A percentile compares a stretch with the other conserved stretches of the same genome.
phyloP scores from a whole-genome alignment of 2,113 vertebrate genomes.

The Halichoeres trimaculatus region DNA sequence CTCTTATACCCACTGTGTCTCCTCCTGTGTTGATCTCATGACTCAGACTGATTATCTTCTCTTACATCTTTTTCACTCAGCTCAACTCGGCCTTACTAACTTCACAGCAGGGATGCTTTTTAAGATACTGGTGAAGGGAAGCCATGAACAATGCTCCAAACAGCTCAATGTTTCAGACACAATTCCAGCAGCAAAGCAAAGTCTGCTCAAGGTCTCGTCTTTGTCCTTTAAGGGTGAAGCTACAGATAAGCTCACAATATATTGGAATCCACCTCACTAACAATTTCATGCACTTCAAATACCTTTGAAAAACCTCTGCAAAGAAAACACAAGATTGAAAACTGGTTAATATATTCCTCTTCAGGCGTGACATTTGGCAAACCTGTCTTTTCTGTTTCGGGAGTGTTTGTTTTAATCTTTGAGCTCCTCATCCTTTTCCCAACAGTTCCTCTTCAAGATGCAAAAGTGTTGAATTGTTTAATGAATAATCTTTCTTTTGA shows the following conservation, averaged over 20 bases:
- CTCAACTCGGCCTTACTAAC: background rate
- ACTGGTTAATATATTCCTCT: background rate
- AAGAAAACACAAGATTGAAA: too few relatives aligned
- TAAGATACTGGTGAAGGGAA: background rate
- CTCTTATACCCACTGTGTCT: conserved; percentile 21
- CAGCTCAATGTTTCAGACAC: background rate
- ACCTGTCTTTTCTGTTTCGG: background rate
- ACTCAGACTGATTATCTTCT: conserved; percentile 26
- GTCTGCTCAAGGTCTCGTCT: background rate
- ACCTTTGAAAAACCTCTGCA: background rate
- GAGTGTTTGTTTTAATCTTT: background rate
- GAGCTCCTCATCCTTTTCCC: background rate
- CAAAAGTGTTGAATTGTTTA: background rate
- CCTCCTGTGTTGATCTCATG: conserved; percentile 25
- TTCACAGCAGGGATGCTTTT: background rate
- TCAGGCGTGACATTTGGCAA: too few relatives aligned
- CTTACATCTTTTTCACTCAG: background rate
- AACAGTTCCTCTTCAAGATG: background rate
- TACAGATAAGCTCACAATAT: background rate
- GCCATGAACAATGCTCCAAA: background rate
- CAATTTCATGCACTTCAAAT: background rate
- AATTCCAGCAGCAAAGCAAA: background rate
- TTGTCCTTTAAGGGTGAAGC: background rate
- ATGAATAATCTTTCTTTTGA: background rate
- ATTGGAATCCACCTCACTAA: background rate